These are phyloP conservation scores for Elgonia sp. DNA, from an alignment of 2,888 invertebrate genomes.

Conservation along the genomic window DNA sequence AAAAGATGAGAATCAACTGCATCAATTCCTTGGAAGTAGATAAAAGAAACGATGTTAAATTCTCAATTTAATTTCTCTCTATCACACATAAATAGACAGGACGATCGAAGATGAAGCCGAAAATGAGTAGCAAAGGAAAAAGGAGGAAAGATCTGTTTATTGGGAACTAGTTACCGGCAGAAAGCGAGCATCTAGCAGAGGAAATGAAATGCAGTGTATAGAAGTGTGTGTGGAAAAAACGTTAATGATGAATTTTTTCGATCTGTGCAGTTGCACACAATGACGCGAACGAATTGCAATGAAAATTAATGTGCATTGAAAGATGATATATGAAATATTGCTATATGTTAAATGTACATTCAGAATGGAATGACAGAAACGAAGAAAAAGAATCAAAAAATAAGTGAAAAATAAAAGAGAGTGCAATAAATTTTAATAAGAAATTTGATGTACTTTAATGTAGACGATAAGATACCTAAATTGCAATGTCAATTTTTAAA, in stretches of 20 bases:
- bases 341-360: conserved; percentile 50
- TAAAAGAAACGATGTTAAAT: conserved; percentile 67
- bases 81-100: conserved; percentile 76
- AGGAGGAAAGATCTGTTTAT: conserved; percentile 49
- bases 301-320: conserved; percentile 62
- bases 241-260: conserved; percentile 60
- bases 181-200: conserved; percentile 77
- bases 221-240: conserved; percentile 31
- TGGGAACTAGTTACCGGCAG: conserved; percentile 69
- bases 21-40: conserved; percentile 60
- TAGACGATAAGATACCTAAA: neutral
- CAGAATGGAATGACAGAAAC: conserved; percentile 33
- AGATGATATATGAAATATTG: conserved; percentile 66
- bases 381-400: neutral
- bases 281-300: conserved; percentile 36
- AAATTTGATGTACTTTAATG: conserved; percentile 29
- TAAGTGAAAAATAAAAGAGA: neutral
- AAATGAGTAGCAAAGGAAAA: conserved; percentile 50
- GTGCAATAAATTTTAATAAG: conserved; percentile 55
- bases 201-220: conserved; percentile 82
- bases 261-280: conserved; percentile 23
- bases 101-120: conserved; percentile 69
- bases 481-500: conserved; percentile 19
- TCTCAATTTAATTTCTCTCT: conserved; percentile 67
- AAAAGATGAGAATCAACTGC: conserved; percentile 52